Base-by-base conservation (phyloP, 2,113 vertebrate species). In the Odontophorus gujanensis region DNA sequence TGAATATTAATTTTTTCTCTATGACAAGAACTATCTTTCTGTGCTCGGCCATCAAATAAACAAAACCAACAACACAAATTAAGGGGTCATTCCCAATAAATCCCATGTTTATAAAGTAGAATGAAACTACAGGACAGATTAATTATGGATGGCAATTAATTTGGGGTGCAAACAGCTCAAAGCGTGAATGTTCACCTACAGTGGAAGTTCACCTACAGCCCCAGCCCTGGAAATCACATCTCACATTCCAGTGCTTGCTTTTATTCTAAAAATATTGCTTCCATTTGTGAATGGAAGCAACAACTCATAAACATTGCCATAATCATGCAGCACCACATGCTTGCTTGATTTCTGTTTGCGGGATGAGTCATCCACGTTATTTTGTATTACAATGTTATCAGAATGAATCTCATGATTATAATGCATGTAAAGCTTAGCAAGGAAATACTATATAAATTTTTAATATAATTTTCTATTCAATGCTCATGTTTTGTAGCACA, bases 121-220 rank as follows among this genome's bases (percentile, higher is more conserved):
- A 51, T 50, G 61, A 61, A 61, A 68, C 79, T 6, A 13, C 53
- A 9, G 68, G 67, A 77, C 77, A 43, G 18, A 73, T 81, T 67
- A 87, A 94, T 91, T 96, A 85, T 57, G 53, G 74, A 71, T 68
- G 73, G 62, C 40, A 74, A 94, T 94, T 93, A 94, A 89, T 86
- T 53, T 34, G 68, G 81, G 63, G 68, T 72, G 69, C 66, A 57
- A 47, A 65, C 34, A 43, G 21, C 43, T 50, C 63, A 61, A 90
- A 50, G 12, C 80, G 48, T 78, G 69, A 94, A 89, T 95, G 75
- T 95, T 93, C 86, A n/a, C n/a, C n/a, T n/a, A n/a, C 9, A 90
- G 77, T 30, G n/a, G 17, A 38, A 72, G 61, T 86, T 82, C 90
- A 88, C 63, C 58, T 34, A 30, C 51, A n/a, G 50, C 72, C n/a